Evolutionary conservation across 2,113 vertebrate genomes (phyloP).

Genomic region (Campylomormyrus numenius): DNA sequence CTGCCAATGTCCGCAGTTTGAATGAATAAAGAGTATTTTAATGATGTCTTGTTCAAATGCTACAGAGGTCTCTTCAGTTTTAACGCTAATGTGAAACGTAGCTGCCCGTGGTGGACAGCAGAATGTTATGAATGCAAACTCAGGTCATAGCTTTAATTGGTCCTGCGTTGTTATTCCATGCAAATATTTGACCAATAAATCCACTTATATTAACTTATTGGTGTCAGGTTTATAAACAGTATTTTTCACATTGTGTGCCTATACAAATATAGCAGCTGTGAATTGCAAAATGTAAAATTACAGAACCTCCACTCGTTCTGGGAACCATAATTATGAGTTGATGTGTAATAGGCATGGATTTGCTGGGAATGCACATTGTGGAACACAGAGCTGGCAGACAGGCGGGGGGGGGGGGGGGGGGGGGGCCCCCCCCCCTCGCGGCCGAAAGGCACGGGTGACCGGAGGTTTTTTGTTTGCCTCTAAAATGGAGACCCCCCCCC

Average conservation of each 20-base stretch:
- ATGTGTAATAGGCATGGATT: not conserved
- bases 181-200: not conserved
- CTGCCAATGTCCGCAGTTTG: not conserved
- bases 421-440: no score
- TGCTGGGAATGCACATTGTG: not conserved
- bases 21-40: constrained; percentile 6
- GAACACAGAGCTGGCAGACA: not conserved
- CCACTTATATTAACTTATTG: not conserved
- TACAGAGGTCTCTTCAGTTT: not conserved
- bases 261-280: not conserved
- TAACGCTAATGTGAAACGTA: not conserved
- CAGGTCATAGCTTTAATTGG: not conserved
- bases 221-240: not conserved
- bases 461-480: no score
- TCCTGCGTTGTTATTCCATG: not conserved
- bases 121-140: not conserved
- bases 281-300: not conserved
- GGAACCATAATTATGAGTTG: not conserved
- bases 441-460: no score
- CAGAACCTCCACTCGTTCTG: not conserved
- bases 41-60: not conserved
- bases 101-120: not conserved
- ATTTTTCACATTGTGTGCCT: not conserved
- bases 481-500: no score
- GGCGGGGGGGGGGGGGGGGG: not conserved